A percentile compares a stretch with the other conserved stretches of the same genome.
phyloP scores from a whole-genome alignment of 2,888 invertebrate genomes.

The Parascotia fuliginaria region DNA sequence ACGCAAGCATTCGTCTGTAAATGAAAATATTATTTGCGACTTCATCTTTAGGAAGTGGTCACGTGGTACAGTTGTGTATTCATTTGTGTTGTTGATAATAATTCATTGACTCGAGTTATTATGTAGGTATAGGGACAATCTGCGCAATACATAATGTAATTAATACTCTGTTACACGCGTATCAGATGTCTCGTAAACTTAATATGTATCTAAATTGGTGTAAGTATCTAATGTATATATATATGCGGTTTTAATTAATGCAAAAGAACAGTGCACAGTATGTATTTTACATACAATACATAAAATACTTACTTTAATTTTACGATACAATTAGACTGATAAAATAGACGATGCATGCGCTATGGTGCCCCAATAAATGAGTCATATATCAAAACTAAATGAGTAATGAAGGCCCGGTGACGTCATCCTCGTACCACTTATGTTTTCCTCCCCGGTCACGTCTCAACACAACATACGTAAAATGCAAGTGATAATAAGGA shows the following conservation, averaged over 20 bases:
- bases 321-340: slow-evolving; percentile 27
- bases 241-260: not conserved
- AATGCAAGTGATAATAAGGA: slow-evolving; percentile 49
- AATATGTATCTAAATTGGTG: not conserved
- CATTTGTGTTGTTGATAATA: slow-evolving; percentile 21
- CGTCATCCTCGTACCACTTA: slow-evolving; percentile 25
- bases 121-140: slow-evolving; percentile 22
- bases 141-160: slow-evolving; percentile 33
- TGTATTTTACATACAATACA: not conserved
- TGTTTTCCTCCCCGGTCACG: slow-evolving; percentile 38
- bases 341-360: not conserved
- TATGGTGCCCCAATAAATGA: too few species aligned
- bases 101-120: slow-evolving; percentile 27
- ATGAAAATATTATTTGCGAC: slow-evolving; percentile 10
- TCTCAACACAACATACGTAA: slow-evolving; percentile 36
- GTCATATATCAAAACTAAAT: too few species aligned
- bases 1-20: slow-evolving; percentile 18
- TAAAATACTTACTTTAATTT: not conserved
- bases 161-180: slow-evolving; percentile 18
- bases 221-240: not conserved
- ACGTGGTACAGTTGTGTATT: slow-evolving; percentile 9
- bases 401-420: slow-evolving; percentile 17
- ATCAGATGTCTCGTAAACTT: slow-evolving; percentile 2
- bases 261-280: not conserved
- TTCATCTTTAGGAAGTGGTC: not conserved